These are phyloP conservation scores for Hyperoplus immaculatus DNA, from an alignment of 2,797 vertebrate species.

Conservation along the genomic window DNA sequence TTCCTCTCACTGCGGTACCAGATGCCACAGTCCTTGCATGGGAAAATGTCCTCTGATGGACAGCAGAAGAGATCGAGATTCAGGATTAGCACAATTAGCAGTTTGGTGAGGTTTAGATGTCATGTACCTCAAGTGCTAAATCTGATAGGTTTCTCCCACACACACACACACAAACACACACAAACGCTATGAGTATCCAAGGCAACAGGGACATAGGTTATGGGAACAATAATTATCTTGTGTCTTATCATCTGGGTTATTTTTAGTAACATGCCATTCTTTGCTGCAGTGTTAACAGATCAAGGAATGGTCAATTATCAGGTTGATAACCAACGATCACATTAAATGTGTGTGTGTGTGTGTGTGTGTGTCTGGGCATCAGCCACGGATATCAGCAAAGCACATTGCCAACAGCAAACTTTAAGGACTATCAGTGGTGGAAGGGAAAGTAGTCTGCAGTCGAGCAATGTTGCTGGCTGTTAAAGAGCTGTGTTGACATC, in stretches of 20 bases:
- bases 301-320: constrained; percentile 44
- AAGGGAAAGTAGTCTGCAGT: neutral
- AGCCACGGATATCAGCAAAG: neutral
- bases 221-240: constrained; percentile 23
- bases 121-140: neutral
- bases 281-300: constrained; percentile 32
- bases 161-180: neutral
- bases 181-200: constrained; percentile 43
- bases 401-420: neutral
- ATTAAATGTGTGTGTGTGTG: constrained; percentile 8
- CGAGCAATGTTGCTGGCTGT: neutral
- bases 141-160: neutral
- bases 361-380: neutral
- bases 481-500: constrained; percentile 63
- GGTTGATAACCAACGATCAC: constrained; percentile 49
- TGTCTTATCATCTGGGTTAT: constrained; percentile 49
- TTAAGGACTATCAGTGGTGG: neutral
- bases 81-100: too few relatives aligned
- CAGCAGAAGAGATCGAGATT: neutral
- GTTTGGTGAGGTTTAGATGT: neutral
- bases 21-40: constrained; percentile 98
- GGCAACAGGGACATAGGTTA: constrained; percentile 37
- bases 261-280: constrained; percentile 61
- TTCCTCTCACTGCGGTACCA: constrained; percentile 98
- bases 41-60: constrained; percentile 94